Base-by-base conservation (phyloP, 2,797 vertebrate genomes). In the Heterohyrax brucei region DNA sequence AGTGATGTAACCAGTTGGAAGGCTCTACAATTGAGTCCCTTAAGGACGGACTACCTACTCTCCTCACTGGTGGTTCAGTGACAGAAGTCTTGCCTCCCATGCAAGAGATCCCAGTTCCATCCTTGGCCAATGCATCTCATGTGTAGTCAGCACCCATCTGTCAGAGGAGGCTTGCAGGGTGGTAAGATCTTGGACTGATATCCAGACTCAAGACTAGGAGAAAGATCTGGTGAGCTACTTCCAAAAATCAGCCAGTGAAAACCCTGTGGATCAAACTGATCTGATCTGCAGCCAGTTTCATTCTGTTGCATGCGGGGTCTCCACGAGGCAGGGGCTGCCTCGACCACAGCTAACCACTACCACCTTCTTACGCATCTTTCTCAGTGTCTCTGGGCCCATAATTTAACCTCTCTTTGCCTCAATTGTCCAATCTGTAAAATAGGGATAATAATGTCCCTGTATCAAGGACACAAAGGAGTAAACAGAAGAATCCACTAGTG, bases 401-500 rank as follows among this genome's bases (percentile, higher is more conserved):
- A 12, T 48, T 28, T 14, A 19, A 80, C 22, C 18, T 48, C 22
- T 83, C 48, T 53, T n/a, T 70, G 59, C 59, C 76, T 94, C 89
- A 44, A 10, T 68, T 30, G 46, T 56, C 28, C 7, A 59, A 68
- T 56, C 73, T 79, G 2, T 24, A 13, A 50, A 80, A 79, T 7
- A 6, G 56, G 33, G 46, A 24, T 24, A 59, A n/a, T 3, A 50
- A 62, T 28, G 62, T 1, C 13, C 9, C 73, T 61, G 14, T 21
- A 44, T 70, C 48, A 10, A 85, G 61, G 16, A 68, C 7, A 0
- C 53, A 8, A 61, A 33, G 86, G 10, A 77, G 10, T 4, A 53
- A 78, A 26, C 14, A 0, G 1, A 9, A 70, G 75, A 76, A 21
- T 0, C 16, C 59, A 6, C 78, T n/a, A 2, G 0, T 62, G 7